Conservation (phyloP, 2,113 vertebrate genomes). For the Castor canadensis region DNA sequence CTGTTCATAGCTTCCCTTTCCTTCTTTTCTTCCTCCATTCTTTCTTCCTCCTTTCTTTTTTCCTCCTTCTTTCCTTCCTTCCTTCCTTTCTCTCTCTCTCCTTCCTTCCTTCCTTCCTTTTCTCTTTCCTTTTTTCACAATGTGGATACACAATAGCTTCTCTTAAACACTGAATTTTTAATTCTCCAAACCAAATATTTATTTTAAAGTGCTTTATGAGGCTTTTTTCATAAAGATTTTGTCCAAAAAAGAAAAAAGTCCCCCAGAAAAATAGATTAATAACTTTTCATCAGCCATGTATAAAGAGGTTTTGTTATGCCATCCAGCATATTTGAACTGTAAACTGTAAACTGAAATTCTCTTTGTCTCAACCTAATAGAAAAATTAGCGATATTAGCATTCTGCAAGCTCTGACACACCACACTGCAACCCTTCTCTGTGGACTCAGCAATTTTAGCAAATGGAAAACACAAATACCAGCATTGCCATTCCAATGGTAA, state of each 20-base stretch:
- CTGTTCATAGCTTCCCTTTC: not conserved
- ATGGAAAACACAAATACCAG: not conserved
- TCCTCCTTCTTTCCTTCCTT: too few species aligned
- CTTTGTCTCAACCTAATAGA: not conserved
- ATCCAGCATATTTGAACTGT: not conserved
- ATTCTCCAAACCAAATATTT: not conserved
- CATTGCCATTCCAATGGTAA: not conserved
- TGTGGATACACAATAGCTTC: too few species aligned
- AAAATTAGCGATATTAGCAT: not conserved
- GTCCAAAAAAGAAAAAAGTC: not conserved
- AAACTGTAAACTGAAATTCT: conserved; percentile 18
- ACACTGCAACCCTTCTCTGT: not conserved
- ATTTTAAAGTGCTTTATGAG: not conserved
- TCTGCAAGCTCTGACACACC: not conserved
- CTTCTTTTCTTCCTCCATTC: too few species aligned
- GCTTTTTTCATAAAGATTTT: not conserved
- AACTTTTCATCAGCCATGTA: not conserved
- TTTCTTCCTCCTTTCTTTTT: too few species aligned
- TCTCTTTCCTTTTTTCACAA: too few species aligned
- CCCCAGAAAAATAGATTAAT: not conserved
- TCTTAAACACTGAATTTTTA: not conserved
- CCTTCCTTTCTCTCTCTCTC: too few species aligned
- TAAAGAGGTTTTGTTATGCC: not conserved
- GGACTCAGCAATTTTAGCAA: not conserved
- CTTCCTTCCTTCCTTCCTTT: too few species aligned